Evolutionary conservation across 2,113 vertebrate genomes (phyloP), one percentile per base, ranked within the genome.

Genomic region (Zosterops borbonicus): DNA sequence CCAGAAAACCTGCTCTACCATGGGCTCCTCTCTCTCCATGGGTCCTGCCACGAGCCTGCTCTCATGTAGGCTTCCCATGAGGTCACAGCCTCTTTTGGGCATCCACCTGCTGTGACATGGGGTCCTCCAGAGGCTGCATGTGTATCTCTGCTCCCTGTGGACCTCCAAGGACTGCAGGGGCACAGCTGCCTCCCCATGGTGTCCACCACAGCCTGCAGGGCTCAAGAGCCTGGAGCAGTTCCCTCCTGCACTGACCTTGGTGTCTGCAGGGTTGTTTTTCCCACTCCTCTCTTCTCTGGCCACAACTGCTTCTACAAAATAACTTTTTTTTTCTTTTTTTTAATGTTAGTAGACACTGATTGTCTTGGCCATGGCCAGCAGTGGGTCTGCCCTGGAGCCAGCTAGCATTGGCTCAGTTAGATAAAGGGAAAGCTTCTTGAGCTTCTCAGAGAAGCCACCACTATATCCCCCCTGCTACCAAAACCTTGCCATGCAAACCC

Each of bases 21-120:
- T 53, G 52, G 24, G 16, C 20, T 68, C 6, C n/a, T 60, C 19
- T 60, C 19, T 28, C 39, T 59, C 46, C 6, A 4, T 7, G 23
- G 23, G 47, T 49, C 28, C 60, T 68, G 13, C 44, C 33, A n/a
- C 18, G 3, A 75, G 3, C 50, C 44, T 55, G 49, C 41, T 74
- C 22, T 0, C 0, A 0, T 25, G 33, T 46, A 2, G 5, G n/a
- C 41, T 62, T 76, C 63, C 31, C 25, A 20, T 8, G 25, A 1
- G 9, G 6, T 47, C 41, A 75, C 11, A 53, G 63, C 29, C 17
- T 55, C 7, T 19, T 59, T 14, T 7, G 5, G 17, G 1, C n/a
- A 47, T 41, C 41, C 55, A 62, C 9, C n/a, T 27, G 17, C 47
- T 90, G 11, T 21, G 42, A 17, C 39, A 25, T 5, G 17, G 3